These are phyloP conservation scores for Lasioglossum baleicum DNA, from an alignment of 1,140 invertebrate genomes.

Conservation along the genomic window DNA sequence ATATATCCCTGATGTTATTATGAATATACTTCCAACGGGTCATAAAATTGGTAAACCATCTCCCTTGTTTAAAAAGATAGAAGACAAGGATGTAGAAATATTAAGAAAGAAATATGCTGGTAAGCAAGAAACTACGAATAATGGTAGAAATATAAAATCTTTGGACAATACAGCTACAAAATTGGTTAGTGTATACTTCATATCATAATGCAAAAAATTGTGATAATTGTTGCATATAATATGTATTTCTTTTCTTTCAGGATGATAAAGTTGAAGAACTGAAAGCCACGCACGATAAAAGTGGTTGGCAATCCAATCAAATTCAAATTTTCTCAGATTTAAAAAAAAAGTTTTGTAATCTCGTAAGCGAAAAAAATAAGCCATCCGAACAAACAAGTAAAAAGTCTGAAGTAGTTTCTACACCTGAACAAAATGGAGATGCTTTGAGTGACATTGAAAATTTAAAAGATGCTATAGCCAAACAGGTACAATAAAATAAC, in stretches of 20 bases:
- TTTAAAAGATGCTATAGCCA: constrained; percentile 82
- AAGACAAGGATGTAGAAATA: constrained; percentile 85
- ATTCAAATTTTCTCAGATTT: constrained; percentile 85
- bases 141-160: constrained; percentile 48
- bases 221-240: too few species aligned
- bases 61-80: constrained; percentile 94
- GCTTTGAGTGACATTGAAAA: constrained; percentile 65
- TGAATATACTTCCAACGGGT: constrained; percentile 86
- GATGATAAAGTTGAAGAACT: constrained; percentile 86
- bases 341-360: constrained; percentile 84
- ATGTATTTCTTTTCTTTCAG: constrained; percentile 74
- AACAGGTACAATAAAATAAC: constrained; percentile 79
- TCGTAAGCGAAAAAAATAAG: constrained; percentile 58
- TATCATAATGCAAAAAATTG: too few species aligned
- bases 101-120: constrained; percentile 90
- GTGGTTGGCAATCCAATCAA: constrained; percentile 86
- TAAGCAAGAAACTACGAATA: constrained; percentile 75
- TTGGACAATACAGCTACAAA: constrained; percentile 77
- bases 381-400: constrained; percentile 55
- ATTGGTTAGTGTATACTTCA: constrained; percentile 37
- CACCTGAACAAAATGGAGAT: constrained; percentile 61
- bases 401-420: constrained; percentile 16
- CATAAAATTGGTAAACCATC: constrained; percentile 93
- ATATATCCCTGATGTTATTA: constrained; percentile 79
- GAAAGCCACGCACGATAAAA: constrained; percentile 86